phyloP scores from a whole-genome alignment of 2,888 invertebrate species.

The Apodemia zela region DNA sequence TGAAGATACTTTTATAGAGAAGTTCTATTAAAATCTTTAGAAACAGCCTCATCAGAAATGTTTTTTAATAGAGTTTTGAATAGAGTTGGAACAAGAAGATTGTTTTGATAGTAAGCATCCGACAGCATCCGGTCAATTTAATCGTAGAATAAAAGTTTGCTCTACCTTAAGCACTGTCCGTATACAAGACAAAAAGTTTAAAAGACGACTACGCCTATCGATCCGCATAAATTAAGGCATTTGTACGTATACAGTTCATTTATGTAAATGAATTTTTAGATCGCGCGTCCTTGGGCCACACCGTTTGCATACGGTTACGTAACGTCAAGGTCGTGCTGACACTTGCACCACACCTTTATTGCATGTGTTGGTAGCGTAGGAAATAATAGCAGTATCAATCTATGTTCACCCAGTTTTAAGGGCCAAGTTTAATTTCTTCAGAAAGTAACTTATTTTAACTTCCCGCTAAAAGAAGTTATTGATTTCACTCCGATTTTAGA shows the following conservation, averaged over 20 bases:
- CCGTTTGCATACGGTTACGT: slow-evolving; percentile 60
- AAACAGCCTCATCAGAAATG: too few relatives aligned
- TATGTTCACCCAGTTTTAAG: slow-evolving; percentile 36
- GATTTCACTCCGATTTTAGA: slow-evolving; percentile 31
- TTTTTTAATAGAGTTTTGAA: too few relatives aligned
- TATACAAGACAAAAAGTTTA: neutral
- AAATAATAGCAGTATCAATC: slow-evolving; percentile 54
- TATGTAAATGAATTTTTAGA: slow-evolving; percentile 33
- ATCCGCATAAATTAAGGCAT: slow-evolving; percentile 21
- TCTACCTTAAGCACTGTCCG: too few relatives aligned
- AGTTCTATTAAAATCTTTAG: too few relatives aligned
- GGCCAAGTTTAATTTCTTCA: slow-evolving; percentile 29
- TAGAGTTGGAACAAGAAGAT: too few relatives aligned
- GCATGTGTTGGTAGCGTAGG: slow-evolving; percentile 53
- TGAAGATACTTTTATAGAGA: too few relatives aligned
- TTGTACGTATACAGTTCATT: slow-evolving; percentile 17
- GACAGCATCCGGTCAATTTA: too few relatives aligned
- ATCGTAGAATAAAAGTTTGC: too few relatives aligned
- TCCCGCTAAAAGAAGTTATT: too few relatives aligned
- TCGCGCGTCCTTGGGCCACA: slow-evolving; percentile 47
- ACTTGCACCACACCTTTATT: slow-evolving; percentile 54
- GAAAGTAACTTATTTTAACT: slow-evolving; percentile 21
- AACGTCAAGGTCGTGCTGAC: slow-evolving; percentile 59
- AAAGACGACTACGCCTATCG: slow-evolving; percentile 21
- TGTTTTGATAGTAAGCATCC: too few relatives aligned